Conservation (phyloP, 2,888 invertebrate species). For the Germaria angustata region DNA sequence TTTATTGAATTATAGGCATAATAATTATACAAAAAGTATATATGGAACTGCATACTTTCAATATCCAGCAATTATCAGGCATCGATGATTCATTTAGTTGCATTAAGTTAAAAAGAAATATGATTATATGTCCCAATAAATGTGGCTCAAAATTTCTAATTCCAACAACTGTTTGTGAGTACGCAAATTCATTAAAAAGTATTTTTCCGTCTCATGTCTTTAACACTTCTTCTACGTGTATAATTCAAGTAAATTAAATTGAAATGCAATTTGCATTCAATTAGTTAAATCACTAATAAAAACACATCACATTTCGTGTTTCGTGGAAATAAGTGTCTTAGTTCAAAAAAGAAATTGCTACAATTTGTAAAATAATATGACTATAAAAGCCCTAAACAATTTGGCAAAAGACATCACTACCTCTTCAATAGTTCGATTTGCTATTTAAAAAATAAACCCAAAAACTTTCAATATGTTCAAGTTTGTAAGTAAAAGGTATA, state of each 20-base stretch:
- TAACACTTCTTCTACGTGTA: too few species aligned
- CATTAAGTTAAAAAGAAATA: too few species aligned
- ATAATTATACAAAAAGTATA: too few species aligned
- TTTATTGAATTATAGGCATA: too few species aligned
- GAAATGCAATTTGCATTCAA: conserved; percentile 14
- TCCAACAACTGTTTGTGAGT: too few species aligned
- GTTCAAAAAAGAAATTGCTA: background rate
- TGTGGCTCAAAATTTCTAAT: too few species aligned
- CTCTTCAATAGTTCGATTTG: background rate
- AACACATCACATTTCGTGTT: background rate
- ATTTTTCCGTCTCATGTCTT: too few species aligned
- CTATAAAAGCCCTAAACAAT: conserved; percentile 33
- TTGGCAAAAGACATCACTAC: background rate
- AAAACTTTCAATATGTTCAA: conserved; percentile 73
- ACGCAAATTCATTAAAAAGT: too few species aligned
- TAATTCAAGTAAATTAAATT: background rate
- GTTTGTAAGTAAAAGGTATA: conserved; percentile 72
- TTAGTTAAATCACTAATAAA: background rate
- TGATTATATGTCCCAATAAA: too few species aligned
- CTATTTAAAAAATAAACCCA: background rate
- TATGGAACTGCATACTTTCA: too few species aligned
- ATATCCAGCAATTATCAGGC: too few species aligned
- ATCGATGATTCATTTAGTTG: too few species aligned
- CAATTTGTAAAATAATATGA: background rate
- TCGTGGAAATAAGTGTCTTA: background rate